phyloP scores from a whole-genome alignment of 1,140 invertebrate genomes.

The Potamilus streckersoni region DNA sequence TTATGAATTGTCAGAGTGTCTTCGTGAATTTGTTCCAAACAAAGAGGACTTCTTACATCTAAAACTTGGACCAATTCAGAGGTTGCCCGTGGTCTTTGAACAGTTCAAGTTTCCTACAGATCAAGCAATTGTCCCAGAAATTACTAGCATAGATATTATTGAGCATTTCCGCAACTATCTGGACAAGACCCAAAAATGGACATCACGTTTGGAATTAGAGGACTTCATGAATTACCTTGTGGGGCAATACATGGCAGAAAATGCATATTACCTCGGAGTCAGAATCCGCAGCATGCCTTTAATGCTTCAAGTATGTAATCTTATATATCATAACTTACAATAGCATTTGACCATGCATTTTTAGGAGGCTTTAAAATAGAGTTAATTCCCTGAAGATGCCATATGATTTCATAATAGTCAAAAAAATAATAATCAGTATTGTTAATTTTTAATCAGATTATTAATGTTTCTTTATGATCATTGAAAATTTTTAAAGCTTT shows the following conservation, averaged over 20 bases:
- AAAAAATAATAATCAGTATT: too few species aligned
- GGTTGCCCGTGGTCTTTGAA: conserved; percentile 56
- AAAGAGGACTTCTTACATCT: conserved; percentile 50
- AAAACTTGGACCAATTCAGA: conserved; percentile 60
- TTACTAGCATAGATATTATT: conserved; percentile 56
- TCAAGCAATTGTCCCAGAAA: conserved; percentile 51
- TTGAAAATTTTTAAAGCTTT: too few species aligned
- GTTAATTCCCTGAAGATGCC: too few species aligned
- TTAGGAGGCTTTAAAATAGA: too few species aligned
- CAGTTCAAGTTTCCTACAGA: conserved; percentile 61
- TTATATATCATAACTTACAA: too few species aligned
- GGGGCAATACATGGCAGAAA: conserved; percentile 42
- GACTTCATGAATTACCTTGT: conserved; percentile 60
- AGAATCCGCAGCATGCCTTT: conserved; percentile 59
- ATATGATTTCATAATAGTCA: too few species aligned
- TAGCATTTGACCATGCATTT: too few species aligned
- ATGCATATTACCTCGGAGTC: conserved; percentile 59
- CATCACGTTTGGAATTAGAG: conserved; percentile 45
- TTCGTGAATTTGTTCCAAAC: conserved; percentile 47
- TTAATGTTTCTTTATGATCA: too few species aligned
- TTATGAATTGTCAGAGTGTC: conserved; percentile 50
- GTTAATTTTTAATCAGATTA: too few species aligned
- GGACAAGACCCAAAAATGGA: conserved; percentile 55
- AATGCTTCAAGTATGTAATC: conserved; percentile 45
- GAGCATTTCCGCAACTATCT: conserved; percentile 56